Conservation (phyloP, 1,140 invertebrate genomes). For the Anadara kagoshimensis region DNA sequence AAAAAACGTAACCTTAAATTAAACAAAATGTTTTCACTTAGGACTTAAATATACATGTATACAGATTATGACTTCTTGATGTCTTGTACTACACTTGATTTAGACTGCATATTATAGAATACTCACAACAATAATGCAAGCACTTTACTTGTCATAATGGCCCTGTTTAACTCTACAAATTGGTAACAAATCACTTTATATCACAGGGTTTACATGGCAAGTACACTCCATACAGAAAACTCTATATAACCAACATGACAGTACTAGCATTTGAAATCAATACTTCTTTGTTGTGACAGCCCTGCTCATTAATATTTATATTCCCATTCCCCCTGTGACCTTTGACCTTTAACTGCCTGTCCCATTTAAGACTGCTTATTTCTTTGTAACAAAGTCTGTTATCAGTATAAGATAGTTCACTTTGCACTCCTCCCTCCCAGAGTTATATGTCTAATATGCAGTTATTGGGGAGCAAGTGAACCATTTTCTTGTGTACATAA, state of each 20-base stretch:
- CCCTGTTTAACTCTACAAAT: conserved; percentile 16
- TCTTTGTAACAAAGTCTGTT: background rate
- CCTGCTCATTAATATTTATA: conserved; percentile 38
- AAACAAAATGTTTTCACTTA: too few species aligned
- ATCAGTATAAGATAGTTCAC: too few species aligned
- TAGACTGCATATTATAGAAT: background rate
- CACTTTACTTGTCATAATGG: conserved; percentile 29
- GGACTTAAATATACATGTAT: too few species aligned
- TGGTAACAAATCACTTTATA: conserved; percentile 16
- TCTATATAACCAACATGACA: conserved; percentile 5
- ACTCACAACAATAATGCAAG: conserved; percentile 25
- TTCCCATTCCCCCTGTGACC: conserved; percentile 8
- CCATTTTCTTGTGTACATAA: too few species aligned
- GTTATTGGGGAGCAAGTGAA: too few species aligned
- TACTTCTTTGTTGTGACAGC: conserved; percentile 30
- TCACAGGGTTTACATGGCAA: background rate
- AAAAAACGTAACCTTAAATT: too few species aligned
- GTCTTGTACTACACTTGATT: too few species aligned
- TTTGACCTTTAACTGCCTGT: conserved; percentile 1
- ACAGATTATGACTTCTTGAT: too few species aligned
- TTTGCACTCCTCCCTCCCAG: too few species aligned
- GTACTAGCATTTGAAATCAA: conserved; percentile 32
- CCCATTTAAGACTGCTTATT: background rate
- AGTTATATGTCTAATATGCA: too few species aligned
- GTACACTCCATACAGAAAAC: background rate